Conservation (phyloP, 23 tunicate genomes). For the Botrylloides violaceus region DNA sequence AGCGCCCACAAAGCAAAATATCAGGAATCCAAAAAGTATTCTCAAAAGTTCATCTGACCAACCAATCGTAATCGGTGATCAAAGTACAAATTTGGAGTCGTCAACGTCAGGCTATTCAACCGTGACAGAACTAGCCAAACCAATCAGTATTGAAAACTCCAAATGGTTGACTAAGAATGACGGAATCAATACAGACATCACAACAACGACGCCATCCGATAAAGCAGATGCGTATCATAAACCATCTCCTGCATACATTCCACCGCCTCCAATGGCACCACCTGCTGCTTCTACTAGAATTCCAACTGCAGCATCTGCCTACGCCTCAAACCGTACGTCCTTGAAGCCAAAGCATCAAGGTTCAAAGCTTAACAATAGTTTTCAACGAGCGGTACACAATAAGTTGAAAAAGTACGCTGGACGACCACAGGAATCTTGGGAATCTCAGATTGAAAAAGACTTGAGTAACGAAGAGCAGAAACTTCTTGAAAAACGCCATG, state of each 20-base stretch:
- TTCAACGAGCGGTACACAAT: slow-evolving; percentile 6
- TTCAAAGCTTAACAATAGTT: background rate
- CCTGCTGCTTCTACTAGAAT: background rate
- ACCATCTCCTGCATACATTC: background rate
- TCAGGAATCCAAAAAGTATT: slow-evolving; percentile 3
- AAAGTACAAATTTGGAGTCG: background rate
- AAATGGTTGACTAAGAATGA: too few species aligned
- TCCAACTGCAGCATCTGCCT: background rate
- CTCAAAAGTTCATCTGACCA: slow-evolving; percentile 9
- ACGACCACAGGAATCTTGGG: slow-evolving; percentile 17
- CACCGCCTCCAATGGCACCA: background rate
- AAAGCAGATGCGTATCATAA: background rate
- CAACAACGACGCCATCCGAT: background rate
- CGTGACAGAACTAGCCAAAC: slow-evolving; percentile 8
- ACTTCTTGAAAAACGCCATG: background rate
- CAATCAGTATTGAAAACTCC: background rate
- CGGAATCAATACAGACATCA: background rate
- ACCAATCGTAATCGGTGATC: background rate
- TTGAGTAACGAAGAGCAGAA: background rate
- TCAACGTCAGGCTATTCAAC: slow-evolving; percentile 28
- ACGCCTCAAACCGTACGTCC: background rate
- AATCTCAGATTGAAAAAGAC: slow-evolving; percentile 22
- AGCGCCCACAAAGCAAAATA: background rate
- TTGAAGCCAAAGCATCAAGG: background rate
- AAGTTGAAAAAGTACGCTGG: slow-evolving; percentile 16